Evolutionary conservation across 2,888 invertebrate genomes (phyloP), one percentile per base, ranked within the genome.

Genomic region (Troglohyphantes excavatus): DNA sequence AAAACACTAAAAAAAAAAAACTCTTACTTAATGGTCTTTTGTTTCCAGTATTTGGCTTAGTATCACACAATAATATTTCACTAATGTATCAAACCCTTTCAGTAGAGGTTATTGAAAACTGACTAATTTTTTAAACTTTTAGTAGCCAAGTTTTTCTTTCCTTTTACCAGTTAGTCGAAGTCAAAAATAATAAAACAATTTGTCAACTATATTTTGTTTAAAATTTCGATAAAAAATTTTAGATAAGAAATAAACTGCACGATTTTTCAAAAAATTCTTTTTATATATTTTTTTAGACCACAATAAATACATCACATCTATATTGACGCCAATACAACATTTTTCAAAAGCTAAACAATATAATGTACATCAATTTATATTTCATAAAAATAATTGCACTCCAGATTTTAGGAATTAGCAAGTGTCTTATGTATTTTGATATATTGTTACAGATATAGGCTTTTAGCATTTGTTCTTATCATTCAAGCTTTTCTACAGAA

Each of bases 321-420:
- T 87, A 65, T 87, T 87, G 86, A 87, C 86, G 86, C 86, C 86
- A 87, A 87, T 87, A 65, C 65, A 84, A 46, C 63, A 73, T 79
- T 87, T 86, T 73, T n/a, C 46, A 76, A 19, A 21, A 65, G 39
- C 59, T 75, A 79, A 73, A 70, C 27, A 70, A 79, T 63, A 29
- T 70, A 23, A 13, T 7, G 75, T 81, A 73, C 83, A 82, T 65
- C 19, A 63, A 26, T 75, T 63, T 19, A 73, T 63, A 63, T 27
- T 46, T 53, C 84, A 84, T 53, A 84, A 84, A 83, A 84, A 84
- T 84, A 75, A 84, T 43, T 75, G 17, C 53, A 81, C 63, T 63
- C 63, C 76, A 63, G 63, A 65, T 63, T 76, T 39, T 23, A 75
- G 21, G 75, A 75, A 61, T 75, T 75, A 33, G 19, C 63, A 75